Conservation (phyloP, 2,888 invertebrate species). For the Antitype chi region DNA sequence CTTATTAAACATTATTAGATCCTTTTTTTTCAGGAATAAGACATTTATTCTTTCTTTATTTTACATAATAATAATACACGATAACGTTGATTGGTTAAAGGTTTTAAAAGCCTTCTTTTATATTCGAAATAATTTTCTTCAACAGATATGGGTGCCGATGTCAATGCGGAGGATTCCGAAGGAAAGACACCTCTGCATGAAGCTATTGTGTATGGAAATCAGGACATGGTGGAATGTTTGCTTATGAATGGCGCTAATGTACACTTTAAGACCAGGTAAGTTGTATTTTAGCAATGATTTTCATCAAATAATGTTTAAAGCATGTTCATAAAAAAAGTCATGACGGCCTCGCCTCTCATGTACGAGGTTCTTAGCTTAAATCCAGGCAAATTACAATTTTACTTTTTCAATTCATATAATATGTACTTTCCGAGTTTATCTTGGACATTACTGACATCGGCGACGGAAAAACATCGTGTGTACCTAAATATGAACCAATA, state of each 20-base stretch:
- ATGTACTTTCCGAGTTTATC: too few species aligned
- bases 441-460: too few species aligned
- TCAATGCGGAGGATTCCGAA: slow-evolving; percentile 94
- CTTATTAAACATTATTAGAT: too few species aligned
- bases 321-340: too few species aligned
- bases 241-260: slow-evolving; percentile 95
- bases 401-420: too few species aligned
- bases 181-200: slow-evolving; percentile 95
- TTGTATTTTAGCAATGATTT: not conserved
- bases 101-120: not conserved
- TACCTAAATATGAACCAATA: too few species aligned
- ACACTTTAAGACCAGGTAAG: slow-evolving; percentile 93
- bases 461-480: too few species aligned
- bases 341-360: too few species aligned
- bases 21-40: too few species aligned
- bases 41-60: not conserved
- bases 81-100: not conserved
- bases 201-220: slow-evolving; percentile 93
- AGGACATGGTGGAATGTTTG: slow-evolving; percentile 93
- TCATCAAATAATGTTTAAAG: too few species aligned
- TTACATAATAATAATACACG: not conserved
- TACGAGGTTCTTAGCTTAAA: too few species aligned
- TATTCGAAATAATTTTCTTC: not conserved
- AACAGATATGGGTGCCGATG: slow-evolving; percentile 92
- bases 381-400: too few species aligned